Conservation (phyloP, 2,797 vertebrate genomes). For the Orestias chungarensis region DNA sequence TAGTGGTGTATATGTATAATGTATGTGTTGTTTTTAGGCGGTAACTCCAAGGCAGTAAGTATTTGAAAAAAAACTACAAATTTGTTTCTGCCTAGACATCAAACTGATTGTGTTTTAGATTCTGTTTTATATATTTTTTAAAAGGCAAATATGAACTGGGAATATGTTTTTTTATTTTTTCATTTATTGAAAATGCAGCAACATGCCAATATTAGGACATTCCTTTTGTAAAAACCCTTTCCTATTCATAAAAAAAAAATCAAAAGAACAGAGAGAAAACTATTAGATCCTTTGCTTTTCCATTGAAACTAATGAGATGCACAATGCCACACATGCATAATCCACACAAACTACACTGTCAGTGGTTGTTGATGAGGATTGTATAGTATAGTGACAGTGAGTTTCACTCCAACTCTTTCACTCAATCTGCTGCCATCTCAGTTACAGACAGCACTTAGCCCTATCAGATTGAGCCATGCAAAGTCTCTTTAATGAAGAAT, state of each 20-base stretch:
- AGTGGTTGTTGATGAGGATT: conserved; percentile 56
- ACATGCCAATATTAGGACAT: neutral
- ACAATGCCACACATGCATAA: conserved; percentile 13
- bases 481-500: conserved; percentile 76
- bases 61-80: neutral
- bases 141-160: neutral
- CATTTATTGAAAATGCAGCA: neutral
- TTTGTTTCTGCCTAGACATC: neutral
- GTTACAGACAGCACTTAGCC: conserved; percentile 66
- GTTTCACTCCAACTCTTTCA: conserved; percentile 58
- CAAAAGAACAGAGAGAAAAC: neutral
- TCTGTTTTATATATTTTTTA: neutral
- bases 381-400: conserved; percentile 53
- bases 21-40: neutral
- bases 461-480: conserved; percentile 72
- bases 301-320: conserved; percentile 35
- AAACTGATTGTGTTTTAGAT: neutral
- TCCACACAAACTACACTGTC: conserved; percentile 35
- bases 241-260: neutral
- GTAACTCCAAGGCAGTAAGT: neutral
- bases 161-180: neutral
- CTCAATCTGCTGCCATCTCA: conserved; percentile 62
- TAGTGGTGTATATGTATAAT: neutral
- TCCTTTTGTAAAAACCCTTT: neutral
- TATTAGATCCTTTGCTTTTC: conserved; percentile 4